Base-by-base conservation (phyloP, 2,888 invertebrate genomes). In the Dryadula phaetusa region DNA sequence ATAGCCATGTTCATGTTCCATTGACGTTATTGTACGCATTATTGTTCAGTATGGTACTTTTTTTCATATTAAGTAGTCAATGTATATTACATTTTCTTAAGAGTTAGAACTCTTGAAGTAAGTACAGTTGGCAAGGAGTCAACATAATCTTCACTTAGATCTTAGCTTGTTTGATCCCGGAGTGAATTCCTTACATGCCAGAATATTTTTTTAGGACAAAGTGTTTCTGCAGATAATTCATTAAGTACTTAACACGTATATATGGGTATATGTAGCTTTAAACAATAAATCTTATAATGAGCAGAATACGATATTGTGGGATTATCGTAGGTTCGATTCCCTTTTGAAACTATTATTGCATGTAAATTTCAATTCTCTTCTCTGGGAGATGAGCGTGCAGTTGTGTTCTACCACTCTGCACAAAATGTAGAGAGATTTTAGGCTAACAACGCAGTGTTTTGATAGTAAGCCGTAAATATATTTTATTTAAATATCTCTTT, bases 91-190 rank as follows among this genome's bases (percentile, higher is more conserved):
- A 22, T 10, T 20, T n/a, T 12, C 4, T 20, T 25, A n/a, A 5
- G 2, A 40, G 40, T 16, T 16, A 40, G n/a, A 10, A 2, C 20
- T 40, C 16, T 22, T 7, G n/a, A 25, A 56, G 22, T 40, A n/a
- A 8, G 40, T 56, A 12, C 8, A n/a, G 22, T 40, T 40, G 25
- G 25, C 40, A 25, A 22, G 7, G 22, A 52, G 28, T n/a, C 56
- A 25, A 56, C 40, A 22, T 25, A 40, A 56, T 56, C 56, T 40
- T 40, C 40, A 16, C 37, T 56, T 5, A 40, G 37, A 56, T 56
- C 40, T 56, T 40, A 56, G 22, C 56, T 37, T 40, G 40, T 40
- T 22, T 40, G 56, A 22, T 56, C 20, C 14, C 6, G 14, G 22
- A n/a, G n/a, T 56, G 22, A 18, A 16, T 40, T 40, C n/a, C 22